Evolutionary conservation across 2,113 vertebrate species (phyloP).

Genomic region (Catharus minimus): DNA sequence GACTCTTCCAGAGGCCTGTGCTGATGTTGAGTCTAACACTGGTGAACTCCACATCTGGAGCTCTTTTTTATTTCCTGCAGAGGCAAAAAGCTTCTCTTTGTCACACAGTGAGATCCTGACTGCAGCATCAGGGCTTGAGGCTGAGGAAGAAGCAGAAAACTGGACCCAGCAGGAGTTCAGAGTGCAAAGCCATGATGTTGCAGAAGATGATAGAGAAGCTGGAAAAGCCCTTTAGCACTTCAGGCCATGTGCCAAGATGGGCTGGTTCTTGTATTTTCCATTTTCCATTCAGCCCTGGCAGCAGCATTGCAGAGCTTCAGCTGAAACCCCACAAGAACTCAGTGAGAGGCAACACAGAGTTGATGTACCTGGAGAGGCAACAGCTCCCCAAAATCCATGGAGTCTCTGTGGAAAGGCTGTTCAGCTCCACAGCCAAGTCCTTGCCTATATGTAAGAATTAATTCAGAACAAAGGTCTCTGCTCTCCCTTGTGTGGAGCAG

Average conservation of each 20-base stretch:
- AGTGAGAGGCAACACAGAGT: not conserved
- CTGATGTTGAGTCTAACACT: not conserved
- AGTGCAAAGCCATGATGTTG: not conserved
- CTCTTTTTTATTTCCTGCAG: not conserved
- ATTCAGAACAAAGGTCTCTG: not conserved
- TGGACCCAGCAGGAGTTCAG: not conserved
- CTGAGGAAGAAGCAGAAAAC: not conserved
- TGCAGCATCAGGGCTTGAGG: not conserved
- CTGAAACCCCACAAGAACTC: not conserved
- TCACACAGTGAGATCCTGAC: not conserved
- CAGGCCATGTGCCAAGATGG: not conserved
- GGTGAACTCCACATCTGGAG: not conserved
- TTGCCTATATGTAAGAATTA: not conserved
- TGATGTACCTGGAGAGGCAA: not conserved
- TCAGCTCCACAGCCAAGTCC: not conserved
- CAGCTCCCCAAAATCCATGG: not conserved
- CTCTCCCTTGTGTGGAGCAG: not conserved
- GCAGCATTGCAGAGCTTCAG: not conserved
- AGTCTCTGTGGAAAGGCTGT: not conserved
- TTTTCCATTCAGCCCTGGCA: not conserved
- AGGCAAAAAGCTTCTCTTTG: not conserved
- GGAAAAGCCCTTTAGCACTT: not conserved
- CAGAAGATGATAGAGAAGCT: not conserved
- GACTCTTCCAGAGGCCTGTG: not conserved
- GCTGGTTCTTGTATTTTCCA: not conserved